Conservation (phyloP, 2,113 vertebrate species). For the Epinephelus cyanopodus region DNA sequence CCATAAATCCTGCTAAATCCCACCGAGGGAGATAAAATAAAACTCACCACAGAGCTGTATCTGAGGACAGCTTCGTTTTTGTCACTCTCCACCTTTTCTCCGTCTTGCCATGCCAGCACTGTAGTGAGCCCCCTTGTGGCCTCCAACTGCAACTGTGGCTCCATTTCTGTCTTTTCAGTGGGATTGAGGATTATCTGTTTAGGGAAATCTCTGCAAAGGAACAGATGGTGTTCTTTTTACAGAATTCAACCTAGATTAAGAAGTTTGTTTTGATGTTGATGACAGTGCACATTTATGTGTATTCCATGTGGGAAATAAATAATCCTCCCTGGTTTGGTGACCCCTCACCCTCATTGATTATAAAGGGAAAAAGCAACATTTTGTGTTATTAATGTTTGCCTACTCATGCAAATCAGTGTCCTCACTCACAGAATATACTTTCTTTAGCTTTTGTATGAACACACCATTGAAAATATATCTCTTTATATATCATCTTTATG, state of each 20-base stretch:
- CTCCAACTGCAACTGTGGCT: slow-evolving; percentile 42
- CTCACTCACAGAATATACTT: background rate
- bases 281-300: slow-evolving; percentile 60
- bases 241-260: slow-evolving; percentile 73
- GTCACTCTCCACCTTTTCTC: background rate
- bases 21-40: slow-evolving; percentile 25
- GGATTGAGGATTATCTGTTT: slow-evolving; percentile 71
- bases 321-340: slow-evolving; percentile 1
- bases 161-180: slow-evolving; percentile 24
- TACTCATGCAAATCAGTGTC: background rate
- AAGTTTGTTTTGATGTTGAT: slow-evolving; percentile 38
- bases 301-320: background rate
- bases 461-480: background rate
- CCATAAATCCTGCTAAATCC: slow-evolving; percentile 26
- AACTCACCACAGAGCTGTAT: slow-evolving; percentile 9
- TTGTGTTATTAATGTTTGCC: background rate
- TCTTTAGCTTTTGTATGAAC: background rate
- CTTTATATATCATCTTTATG: background rate
- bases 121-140: slow-evolving; percentile 73
- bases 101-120: background rate
- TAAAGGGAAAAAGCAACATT: background rate
- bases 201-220: slow-evolving; percentile 64
- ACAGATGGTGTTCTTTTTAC: slow-evolving; percentile 85
- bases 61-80: slow-evolving; percentile 8
- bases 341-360: background rate